Evolutionary conservation across 2,113 vertebrate genomes (phyloP), one percentile per base, ranked within the genome.

Genomic region (Cyprinus carpio): DNA sequence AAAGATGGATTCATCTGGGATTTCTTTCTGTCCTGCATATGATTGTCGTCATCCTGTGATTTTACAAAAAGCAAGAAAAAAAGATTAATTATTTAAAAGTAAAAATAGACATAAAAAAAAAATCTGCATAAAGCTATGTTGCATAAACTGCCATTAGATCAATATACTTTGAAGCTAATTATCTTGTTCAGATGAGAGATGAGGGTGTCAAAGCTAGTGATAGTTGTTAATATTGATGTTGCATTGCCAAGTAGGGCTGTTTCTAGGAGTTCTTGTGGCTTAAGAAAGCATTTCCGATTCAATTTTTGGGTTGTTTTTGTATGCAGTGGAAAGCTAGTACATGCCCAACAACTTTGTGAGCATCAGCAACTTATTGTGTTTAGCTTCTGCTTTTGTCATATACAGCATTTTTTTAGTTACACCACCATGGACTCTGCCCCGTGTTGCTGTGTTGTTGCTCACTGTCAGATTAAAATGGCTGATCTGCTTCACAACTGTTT

Each of bases 351-450:
- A 69, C n/a, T 60, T 78, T 54, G 64, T 15, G 1, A 72, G 40
- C 49, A 46, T 84, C 83, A 84, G 58, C 83, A 78, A 40, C 83
- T 64, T 56, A 78, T n/a, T 54, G 43, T 65, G 20, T 77, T 27
- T 67, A 58, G 46, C 49, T 78, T 49, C 16, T 25, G 58, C 74
- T 78, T 84, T 84, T 85, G 16, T 43, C 64, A 54, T 46, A 27
- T 54, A 2, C 64, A 37, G 65, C 12, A 23, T 60, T 34, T 40
- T 69, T 81, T 51, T 15, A 43, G 40, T 25, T 49, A 27, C n/a
- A 18, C 67, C 46, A 20, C 69, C 27, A 31, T 75, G 62, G 65
- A 27, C 27, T 71, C n/a, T 71, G 23, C 34, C 69, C 76, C 4
- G 1, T 27, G 16, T 34, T 37, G 25, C 43, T 3, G 34, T 54